phyloP scores from a whole-genome alignment of 2,797 vertebrate species.

The Scleropages formosus region DNA sequence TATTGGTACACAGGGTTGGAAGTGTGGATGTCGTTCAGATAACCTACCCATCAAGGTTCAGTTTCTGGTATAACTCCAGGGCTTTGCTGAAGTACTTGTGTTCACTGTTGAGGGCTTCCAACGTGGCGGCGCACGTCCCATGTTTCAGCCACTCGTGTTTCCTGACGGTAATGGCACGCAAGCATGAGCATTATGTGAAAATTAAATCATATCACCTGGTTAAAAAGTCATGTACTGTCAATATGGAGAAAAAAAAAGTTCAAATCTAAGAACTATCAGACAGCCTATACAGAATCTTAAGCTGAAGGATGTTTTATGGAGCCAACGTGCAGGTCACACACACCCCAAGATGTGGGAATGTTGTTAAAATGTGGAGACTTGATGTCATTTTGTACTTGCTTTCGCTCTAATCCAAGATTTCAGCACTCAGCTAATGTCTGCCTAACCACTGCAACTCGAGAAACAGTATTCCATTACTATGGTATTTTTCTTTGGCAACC shows the following conservation, averaged over 20 bases:
- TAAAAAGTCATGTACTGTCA: too few species aligned
- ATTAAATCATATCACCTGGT: too few species aligned
- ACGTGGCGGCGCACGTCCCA: constrained; percentile 88
- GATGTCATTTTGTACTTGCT: too few species aligned
- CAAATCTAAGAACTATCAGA: not conserved
- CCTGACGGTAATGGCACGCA: constrained; percentile 61
- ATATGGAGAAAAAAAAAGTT: too few species aligned
- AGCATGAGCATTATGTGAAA: too few species aligned
- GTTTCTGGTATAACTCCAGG: constrained; percentile 77
- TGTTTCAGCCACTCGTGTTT: constrained; percentile 94
- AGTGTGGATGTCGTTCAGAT: constrained; percentile 6
- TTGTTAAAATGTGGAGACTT: not conserved
- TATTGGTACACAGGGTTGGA: too few species aligned
- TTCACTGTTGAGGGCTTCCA: constrained; percentile 73
- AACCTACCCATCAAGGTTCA: constrained; percentile 76
- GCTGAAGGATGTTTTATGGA: not conserved
- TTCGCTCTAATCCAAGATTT: not conserved
- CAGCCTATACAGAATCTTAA: not conserved
- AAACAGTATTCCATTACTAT: not conserved
- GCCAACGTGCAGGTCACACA: not conserved
- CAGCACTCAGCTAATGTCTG: not conserved
- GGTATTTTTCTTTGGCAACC: not conserved
- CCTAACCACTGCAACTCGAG: not conserved
- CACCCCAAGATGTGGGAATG: not conserved
- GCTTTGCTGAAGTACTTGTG: constrained; percentile 89